phyloP scores from a whole-genome alignment of 2,113 vertebrate species.

The Myocastor coypus region DNA sequence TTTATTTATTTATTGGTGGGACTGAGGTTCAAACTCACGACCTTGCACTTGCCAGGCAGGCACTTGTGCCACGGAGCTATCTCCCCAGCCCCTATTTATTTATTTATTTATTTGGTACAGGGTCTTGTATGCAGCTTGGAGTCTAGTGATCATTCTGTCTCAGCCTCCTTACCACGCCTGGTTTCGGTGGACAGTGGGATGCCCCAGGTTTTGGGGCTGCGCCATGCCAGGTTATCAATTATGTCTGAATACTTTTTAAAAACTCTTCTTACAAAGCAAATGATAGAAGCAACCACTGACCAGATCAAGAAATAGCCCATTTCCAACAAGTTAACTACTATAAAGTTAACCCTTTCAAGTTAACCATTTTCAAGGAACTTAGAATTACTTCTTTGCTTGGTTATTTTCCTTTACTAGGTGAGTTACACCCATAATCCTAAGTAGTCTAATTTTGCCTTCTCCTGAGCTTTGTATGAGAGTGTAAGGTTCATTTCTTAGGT shows the following conservation, averaged over 20 bases:
- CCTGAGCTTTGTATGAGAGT: not conserved
- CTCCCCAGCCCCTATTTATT: no score
- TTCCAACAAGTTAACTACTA: not conserved
- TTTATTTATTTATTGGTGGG: no score
- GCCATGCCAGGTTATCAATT: not conserved
- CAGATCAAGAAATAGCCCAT: not conserved
- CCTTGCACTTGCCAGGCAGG: no score
- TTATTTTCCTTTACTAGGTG: not conserved
- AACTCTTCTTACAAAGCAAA: not conserved
- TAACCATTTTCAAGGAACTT: not conserved
- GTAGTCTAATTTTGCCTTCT: not conserved
- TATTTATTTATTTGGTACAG: no score
- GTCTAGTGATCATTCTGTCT: no score
- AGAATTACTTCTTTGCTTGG: not conserved
- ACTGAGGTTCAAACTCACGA: no score
- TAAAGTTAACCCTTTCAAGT: not conserved
- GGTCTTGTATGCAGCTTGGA: no score
- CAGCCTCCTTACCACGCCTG: no score
- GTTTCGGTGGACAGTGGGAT: no score
- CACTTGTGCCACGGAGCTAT: no score
- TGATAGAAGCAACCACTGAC: not conserved
- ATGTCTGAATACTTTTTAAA: not conserved
- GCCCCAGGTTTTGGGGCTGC: no score
- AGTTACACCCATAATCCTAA: not conserved
- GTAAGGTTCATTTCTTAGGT: not conserved